Evolutionary conservation across 23 tunicate genomes (phyloP).

Genomic region (Ciona savignyi): DNA sequence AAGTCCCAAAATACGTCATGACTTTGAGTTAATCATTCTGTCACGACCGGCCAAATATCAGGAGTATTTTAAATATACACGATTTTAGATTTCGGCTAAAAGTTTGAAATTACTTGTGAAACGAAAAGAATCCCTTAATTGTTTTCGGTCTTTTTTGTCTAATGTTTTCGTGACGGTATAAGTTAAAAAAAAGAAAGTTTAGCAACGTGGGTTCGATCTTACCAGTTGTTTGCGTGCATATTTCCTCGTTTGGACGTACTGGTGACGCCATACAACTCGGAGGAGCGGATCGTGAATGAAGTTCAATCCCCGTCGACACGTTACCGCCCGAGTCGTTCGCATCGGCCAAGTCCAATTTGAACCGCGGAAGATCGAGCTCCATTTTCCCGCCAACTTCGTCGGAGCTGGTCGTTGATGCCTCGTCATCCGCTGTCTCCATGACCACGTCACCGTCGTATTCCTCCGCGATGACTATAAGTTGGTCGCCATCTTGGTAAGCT

Average conservation of each 20-base stretch:
- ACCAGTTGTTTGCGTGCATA: not conserved
- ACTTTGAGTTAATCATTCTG: too few species aligned
- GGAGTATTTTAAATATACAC: too few species aligned
- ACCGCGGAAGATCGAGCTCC: not conserved
- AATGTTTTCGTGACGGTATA: too few species aligned
- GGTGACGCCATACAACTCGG: conserved; percentile 15
- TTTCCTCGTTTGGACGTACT: not conserved
- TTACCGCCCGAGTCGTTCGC: not conserved
- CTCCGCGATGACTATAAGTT: conserved; percentile 43
- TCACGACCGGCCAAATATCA: too few species aligned
- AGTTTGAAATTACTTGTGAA: not conserved
- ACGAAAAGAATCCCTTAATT: too few species aligned
- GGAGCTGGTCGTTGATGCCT: not conserved
- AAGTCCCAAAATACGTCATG: not conserved
- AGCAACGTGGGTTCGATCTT: too few species aligned
- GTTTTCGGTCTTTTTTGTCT: too few species aligned
- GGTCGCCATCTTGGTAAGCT: conserved; percentile 62
- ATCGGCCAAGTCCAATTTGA: not conserved
- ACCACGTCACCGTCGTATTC: conserved; percentile 6
- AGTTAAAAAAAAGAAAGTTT: too few species aligned
- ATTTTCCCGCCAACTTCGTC: not conserved
- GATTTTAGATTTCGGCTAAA: too few species aligned
- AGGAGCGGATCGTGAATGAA: conserved; percentile 9
- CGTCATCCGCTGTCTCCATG: conserved; percentile 13
- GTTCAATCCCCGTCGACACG: not conserved